Base-by-base conservation (phyloP, 1,140 invertebrate genomes). In the Anagrus nilaparvatae region DNA sequence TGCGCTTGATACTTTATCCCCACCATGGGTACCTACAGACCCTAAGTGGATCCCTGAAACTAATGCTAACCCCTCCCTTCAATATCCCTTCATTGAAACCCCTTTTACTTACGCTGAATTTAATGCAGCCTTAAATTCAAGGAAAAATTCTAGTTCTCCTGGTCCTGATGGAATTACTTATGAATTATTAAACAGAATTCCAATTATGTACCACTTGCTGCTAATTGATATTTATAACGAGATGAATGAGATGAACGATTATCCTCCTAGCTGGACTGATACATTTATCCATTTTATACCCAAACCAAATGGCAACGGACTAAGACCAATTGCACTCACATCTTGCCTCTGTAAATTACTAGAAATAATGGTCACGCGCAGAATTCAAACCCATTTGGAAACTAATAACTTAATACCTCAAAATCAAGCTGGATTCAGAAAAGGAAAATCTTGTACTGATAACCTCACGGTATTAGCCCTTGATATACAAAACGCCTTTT, bases 291-390 rank as follows among this genome's bases (percentile, higher is more conserved):
- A 33, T 10, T 39, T 45, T 10, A 49, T 46, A 7, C 39, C 28
- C 8, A 50, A 43, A 44, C 28, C 37, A 16, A 31, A 31, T 17
- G 25, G 29, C 24, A 37, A 40, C 37, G 38, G 25, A 10, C 40
- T 23, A 6, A 30, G 48, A 21, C 44, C 44, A 5, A 50, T 46
- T 13, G 23, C 36, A 2, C 17, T 50, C 10, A 38, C 44, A 1
- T 43, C 21, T 33, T 39, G 28, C n/a, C 7, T 48, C 5, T 32
- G 33, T 12, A 51, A 51, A 44, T 16, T 48, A 2, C 40, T 51
- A n/a, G 46, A 47, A 29, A 48, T 29, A 39, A 44, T 51, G 5
- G 5, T 51, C 2, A 40, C 44, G 16, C 31, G 28, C 3, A 24
- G 46, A 41, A 14, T 51, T 1, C n/a, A 29, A 31, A 30, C 17